Evolutionary conservation across 1,140 invertebrate genomes (phyloP), one percentile per base, ranked within the genome.

Genomic region (Drosophila bocqueti): DNA sequence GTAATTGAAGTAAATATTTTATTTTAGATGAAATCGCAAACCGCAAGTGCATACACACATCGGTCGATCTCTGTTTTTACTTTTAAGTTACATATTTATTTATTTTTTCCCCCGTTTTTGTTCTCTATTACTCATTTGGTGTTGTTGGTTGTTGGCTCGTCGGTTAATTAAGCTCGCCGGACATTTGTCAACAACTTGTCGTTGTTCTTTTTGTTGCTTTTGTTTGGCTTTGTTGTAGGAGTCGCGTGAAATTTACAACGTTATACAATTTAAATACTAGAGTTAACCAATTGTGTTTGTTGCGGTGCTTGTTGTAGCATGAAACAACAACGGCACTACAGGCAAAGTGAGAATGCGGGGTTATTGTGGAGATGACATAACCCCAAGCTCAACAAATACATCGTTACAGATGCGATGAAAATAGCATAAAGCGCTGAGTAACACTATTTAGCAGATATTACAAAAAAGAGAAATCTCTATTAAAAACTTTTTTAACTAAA

Each of bases 231-330:
- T 73, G 67, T 79, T 81, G 81, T 63, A 64, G 55, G 42, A 83
- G 66, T 77, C 64, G 82, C 82, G 81, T 84, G 66, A 84, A 84
- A 81, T 63, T 77, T 77, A 85, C 81, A 81, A 57, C 62, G 77
- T 85, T 84, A 81, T 78, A 81, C 64, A 85, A 84, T 85, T 84
- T 81, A 81, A 84, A 69, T 84, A 85, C 82, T 81, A 78, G 47
- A 83, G 49, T 76, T 84, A 72, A 80, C 24, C 52, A 64, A 73
- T 82, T 82, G 65, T 63, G 66, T n/a, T 31, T 67, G 45, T 63
- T 75, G 45, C 11, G 46, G 46, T 62, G 64, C 24, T 75, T 58
- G 62, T 64, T 83, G 76, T 72, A 72, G 81, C 81, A 83, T 83
- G 73, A 83, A 74, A 40, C 18, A 55, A 55, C 52, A 54, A 54